Percentiles rank a stretch among this genome's conserved stretches.
phyloP scores from a whole-genome alignment of 1,140 invertebrate genomes.

The Neoseiulus cucumeris region DNA sequence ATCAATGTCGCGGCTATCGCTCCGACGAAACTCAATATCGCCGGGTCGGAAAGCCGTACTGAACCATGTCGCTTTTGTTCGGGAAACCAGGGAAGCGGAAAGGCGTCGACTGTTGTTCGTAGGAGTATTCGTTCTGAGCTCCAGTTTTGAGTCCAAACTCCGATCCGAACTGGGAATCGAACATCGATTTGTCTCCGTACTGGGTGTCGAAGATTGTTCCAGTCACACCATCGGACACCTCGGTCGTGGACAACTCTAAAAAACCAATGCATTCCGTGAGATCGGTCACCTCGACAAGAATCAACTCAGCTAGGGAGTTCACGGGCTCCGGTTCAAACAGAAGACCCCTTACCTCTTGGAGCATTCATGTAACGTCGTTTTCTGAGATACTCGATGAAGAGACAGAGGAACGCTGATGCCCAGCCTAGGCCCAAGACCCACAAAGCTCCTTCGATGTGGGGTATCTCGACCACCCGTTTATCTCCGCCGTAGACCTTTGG shows the following conservation, averaged over 20 bases:
- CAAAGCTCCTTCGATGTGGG: not conserved
- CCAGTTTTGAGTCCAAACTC: not conserved
- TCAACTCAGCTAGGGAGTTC: too few species aligned
- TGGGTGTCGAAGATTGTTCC: not conserved
- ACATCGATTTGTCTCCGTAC: not conserved
- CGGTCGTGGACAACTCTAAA: too few species aligned
- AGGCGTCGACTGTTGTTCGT: not conserved
- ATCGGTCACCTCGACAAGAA: too few species aligned
- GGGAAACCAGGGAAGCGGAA: not conserved
- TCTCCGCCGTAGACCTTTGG: not conserved
- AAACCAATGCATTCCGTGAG: too few species aligned
- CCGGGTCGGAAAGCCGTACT: not conserved
- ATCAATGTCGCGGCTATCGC: too few species aligned
- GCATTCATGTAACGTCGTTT: not conserved
- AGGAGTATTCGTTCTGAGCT: not conserved
- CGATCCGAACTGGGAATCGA: not conserved
- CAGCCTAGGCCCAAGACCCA: not conserved
- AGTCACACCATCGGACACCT: too few species aligned
- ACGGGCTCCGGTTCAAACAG: too few species aligned
- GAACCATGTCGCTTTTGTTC: slow-evolving; percentile 5
- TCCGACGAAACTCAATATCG: not conserved
- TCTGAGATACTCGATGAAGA: not conserved
- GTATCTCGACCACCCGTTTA: not conserved
- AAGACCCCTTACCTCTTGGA: not conserved
- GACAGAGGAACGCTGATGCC: not conserved